phyloP scores from a whole-genome alignment of 2,888 invertebrate genomes.

The Apocheima hispidaria region DNA sequence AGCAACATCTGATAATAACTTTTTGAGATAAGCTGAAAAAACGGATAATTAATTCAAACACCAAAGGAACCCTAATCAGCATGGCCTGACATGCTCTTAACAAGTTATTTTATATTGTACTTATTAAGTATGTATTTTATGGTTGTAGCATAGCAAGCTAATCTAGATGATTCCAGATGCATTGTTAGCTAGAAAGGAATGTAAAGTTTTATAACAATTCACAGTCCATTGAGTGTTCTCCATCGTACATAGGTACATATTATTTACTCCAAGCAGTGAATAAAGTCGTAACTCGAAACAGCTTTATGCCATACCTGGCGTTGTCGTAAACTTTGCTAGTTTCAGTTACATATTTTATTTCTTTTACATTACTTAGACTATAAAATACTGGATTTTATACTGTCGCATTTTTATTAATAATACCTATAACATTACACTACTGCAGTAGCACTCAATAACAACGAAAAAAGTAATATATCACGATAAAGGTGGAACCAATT shows the following conservation, averaged over 20 bases:
- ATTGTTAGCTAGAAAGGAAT: neutral
- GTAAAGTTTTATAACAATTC: neutral
- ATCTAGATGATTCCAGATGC: neutral
- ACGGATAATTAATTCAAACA: too few relatives aligned
- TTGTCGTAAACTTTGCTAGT: conserved; percentile 26
- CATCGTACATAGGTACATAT: neutral
- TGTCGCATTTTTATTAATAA: conserved; percentile 6
- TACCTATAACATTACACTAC: conserved; percentile 3
- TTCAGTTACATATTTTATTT: conserved; percentile 18
- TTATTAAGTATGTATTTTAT: too few relatives aligned
- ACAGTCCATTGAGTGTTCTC: neutral
- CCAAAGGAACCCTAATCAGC: too few relatives aligned
- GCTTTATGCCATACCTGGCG: conserved; percentile 20
- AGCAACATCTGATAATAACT: too few relatives aligned
- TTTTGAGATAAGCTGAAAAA: too few relatives aligned
- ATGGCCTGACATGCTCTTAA: too few relatives aligned
- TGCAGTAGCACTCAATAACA: neutral
- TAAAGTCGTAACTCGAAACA: conserved; percentile 27
- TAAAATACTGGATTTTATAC: conserved; percentile 20
- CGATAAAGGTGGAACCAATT: too few relatives aligned
- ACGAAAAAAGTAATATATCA: neutral
- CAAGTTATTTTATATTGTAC: too few relatives aligned
- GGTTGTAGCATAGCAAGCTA: too few relatives aligned
- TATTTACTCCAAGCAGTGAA: conserved; percentile 20
- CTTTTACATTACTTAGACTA: conserved; percentile 18